phyloP scores from a whole-genome alignment of 2,113 vertebrate genomes.

The Trichomycterus rosablanca region DNA sequence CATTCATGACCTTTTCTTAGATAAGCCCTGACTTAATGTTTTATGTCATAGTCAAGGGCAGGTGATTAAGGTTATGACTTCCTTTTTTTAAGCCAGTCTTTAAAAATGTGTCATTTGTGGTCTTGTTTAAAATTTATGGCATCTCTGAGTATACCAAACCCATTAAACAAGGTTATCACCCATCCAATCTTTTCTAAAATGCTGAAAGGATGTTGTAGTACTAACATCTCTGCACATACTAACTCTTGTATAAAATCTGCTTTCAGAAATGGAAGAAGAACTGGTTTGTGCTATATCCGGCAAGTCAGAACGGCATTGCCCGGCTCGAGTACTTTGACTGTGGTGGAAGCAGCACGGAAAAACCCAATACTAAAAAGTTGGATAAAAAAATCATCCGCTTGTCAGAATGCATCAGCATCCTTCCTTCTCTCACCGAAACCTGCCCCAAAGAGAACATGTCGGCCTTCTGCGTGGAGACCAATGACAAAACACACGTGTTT shows the following conservation, averaged over 20 bases:
- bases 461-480: constrained; percentile 87
- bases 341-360: constrained; percentile 70
- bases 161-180: too few species aligned
- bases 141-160: not conserved
- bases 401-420: constrained; percentile 89
- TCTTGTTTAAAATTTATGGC: not conserved
- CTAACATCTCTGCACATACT: not conserved
- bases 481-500: constrained; percentile 82
- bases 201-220: too few species aligned
- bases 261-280: constrained; percentile 91
- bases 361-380: constrained; percentile 72
- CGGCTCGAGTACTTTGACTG: constrained; percentile 90
- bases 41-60: not conserved
- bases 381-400: constrained; percentile 91
- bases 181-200: too few species aligned
- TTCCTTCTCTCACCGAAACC: constrained; percentile 70
- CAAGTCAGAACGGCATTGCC: constrained; percentile 88
- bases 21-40: not conserved
- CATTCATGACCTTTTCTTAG: not conserved
- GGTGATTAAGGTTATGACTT: not conserved
- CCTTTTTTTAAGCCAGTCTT: not conserved
- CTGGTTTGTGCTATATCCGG: constrained; percentile 88
- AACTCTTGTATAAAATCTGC: not conserved
- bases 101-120: not conserved
- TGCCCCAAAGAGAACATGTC: constrained; percentile 82